Evolutionary conservation across 2,797 vertebrate genomes (phyloP), one percentile per base, ranked within the genome.

Genomic region (Potorous gilbertii): DNA sequence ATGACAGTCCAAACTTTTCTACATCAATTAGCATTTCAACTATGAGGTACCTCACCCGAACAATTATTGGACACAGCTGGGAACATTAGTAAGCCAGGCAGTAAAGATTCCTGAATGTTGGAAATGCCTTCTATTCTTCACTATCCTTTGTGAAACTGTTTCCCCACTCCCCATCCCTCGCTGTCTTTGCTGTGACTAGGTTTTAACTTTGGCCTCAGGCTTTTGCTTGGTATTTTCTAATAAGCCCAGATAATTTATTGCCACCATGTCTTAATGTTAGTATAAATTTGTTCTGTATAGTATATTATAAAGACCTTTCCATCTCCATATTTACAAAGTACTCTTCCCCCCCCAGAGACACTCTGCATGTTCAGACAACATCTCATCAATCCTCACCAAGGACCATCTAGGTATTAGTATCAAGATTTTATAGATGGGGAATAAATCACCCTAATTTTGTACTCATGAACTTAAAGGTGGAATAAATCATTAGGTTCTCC

Each of bases 351-450:
- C n/a, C 81, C 27, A 56, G 27, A n/a, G 55, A 55, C 11, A 40
- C 93, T 81, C 62, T 62, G 56, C 8, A 0, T 21, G 13, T 74
- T 96, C 54, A 94, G 54, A 94, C 54, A 95, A 59, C 24, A 6
- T 92, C 56, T 97, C 94, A 94, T 96, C 96, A 94, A 94, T 96
- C 96, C 74, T 94, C 96, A 50, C 92, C 55, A 54, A 91, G 29
- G 28, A 54, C 91, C n/a, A 6, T 50, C 54, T 46, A 95, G 57
- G 56, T 91, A 46, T 93, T 95, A 93, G 12, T 31, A 96, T 90
- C 54, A 92, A 56, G 55, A 66, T 90, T 96, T 96, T 97, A 92
- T 92, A 92, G 91, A 66, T 46, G 21, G 54, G 52, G 31, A 96
- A 54, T 54, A 93, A 96, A 16, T 34, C 91, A 57, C 50, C n/a